Conservation (phyloP, 2,113 vertebrate species). For the Origma solitaria region DNA sequence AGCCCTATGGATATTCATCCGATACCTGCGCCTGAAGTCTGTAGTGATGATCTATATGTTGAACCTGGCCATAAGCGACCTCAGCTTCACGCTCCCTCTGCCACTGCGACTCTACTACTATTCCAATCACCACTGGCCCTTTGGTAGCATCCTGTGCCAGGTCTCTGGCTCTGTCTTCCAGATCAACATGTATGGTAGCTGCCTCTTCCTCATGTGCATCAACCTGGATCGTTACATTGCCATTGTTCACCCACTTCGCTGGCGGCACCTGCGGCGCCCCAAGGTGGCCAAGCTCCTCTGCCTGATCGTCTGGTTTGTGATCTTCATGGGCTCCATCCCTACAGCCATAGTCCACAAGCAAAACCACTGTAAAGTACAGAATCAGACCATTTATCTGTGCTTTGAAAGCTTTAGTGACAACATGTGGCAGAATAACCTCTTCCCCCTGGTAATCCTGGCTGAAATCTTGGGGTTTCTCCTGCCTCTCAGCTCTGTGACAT, state of each 20-base stretch:
- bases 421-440: constrained; percentile 67
- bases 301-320: constrained; percentile 70
- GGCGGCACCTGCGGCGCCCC: constrained; percentile 73
- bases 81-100: constrained; percentile 77
- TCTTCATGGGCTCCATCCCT: constrained; percentile 72
- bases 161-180: constrained; percentile 80
- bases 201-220: constrained; percentile 81
- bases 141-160: constrained; percentile 73
- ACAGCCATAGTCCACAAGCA: constrained; percentile 63
- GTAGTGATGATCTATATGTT: constrained; percentile 82
- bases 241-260: constrained; percentile 75
- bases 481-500: constrained; percentile 68
- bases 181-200: constrained; percentile 85
- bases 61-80: constrained; percentile 78
- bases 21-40: constrained; percentile 66
- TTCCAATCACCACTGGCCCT: constrained; percentile 69
- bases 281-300: constrained; percentile 70
- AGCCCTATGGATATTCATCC: constrained; percentile 74
- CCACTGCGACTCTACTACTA: constrained; percentile 79
- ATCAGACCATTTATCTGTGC: constrained; percentile 32
- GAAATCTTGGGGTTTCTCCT: constrained; percentile 76
- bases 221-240: constrained; percentile 80
- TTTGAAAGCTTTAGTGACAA: constrained; percentile 74
- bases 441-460: constrained; percentile 71
- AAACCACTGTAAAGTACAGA: constrained; percentile 25